A percentile compares a stretch with the other conserved stretches of the same genome.
These are phyloP conservation scores for Halictus rubicundus DNA, from an alignment of 1,140 invertebrate species.

Conservation along the genomic window DNA sequence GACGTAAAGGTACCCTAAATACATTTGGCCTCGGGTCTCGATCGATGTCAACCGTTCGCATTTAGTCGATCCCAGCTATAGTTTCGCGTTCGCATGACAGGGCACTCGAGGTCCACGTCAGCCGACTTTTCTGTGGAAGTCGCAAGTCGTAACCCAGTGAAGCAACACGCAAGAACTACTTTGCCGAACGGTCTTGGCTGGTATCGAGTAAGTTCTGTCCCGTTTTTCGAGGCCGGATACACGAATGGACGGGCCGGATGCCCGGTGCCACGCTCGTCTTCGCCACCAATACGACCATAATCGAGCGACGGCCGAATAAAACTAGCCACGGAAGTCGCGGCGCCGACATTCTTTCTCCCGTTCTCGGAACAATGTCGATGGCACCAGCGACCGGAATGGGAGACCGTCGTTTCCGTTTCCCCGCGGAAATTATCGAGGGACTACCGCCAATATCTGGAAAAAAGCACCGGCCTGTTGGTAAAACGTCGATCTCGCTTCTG, in stretches of 20 bases:
- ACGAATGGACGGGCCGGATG: not conserved
- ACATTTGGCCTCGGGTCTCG: not conserved
- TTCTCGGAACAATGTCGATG: conserved; percentile 55
- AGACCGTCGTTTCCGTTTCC: conserved; percentile 54
- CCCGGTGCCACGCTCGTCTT: conserved; percentile 5
- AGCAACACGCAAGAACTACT: conserved; percentile 18
- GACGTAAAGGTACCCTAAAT: no score
- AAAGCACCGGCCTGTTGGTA: conserved; percentile 33
- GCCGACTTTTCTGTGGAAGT: conserved; percentile 3
- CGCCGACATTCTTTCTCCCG: conserved; percentile 53
- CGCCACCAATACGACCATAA: conserved; percentile 35
- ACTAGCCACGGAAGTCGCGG: conserved; percentile 39
- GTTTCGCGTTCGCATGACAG: conserved; percentile 6
- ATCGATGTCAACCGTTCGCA: not conserved
- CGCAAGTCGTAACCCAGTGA: conserved; percentile 25
- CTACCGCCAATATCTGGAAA: conserved; percentile 26
- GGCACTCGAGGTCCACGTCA: conserved; percentile 5
- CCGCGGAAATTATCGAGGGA: conserved; percentile 68
- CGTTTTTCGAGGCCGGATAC: not conserved
- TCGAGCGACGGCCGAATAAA: conserved; percentile 50
- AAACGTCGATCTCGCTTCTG: conserved; percentile 19
- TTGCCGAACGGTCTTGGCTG: not conserved
- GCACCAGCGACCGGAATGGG: conserved; percentile 25
- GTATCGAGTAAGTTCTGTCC: not conserved
- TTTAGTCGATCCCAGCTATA: not conserved